phyloP scores from a whole-genome alignment of 2,797 vertebrate species.

The Sciaenops ocellatus region DNA sequence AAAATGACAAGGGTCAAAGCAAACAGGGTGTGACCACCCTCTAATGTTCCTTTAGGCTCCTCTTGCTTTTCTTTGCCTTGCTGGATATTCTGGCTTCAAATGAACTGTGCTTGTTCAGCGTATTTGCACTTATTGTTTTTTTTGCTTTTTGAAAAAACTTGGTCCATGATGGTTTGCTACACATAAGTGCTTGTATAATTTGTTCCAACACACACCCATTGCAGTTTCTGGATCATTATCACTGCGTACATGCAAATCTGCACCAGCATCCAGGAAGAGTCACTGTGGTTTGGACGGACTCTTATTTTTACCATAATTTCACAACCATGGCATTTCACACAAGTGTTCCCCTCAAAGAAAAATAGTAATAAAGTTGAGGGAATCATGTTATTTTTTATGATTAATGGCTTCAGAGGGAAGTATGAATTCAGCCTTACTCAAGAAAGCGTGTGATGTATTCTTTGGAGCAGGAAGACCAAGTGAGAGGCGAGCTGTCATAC shows the following conservation, averaged over 20 bases:
- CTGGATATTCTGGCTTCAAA: conserved; percentile 1
- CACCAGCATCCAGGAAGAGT: neutral
- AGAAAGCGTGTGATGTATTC: conserved; percentile 98
- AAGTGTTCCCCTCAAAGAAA: neutral
- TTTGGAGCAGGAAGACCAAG: conserved; percentile 97
- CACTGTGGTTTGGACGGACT: neutral
- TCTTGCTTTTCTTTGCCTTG: neutral
- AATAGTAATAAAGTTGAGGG: neutral
- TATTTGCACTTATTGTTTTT: conserved; percentile 4
- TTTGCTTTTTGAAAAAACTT: neutral
- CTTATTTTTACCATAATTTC: conserved; percentile 3
- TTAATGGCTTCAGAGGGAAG: neutral
- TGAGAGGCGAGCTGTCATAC: conserved; percentile 95
- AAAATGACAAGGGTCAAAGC: conserved; percentile 13
- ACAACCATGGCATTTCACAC: neutral
- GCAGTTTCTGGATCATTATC: conserved; percentile 28
- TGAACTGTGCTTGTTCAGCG: neutral
- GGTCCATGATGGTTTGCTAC: neutral
- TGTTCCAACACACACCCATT: conserved; percentile 12
- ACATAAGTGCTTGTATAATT: neutral
- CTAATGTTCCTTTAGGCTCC: neutral
- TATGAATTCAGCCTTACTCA: conserved; percentile 86
- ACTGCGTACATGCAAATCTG: conserved; percentile 13
- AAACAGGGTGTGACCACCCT: neutral
- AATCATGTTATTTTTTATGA: neutral